Conservation (phyloP, 2,888 invertebrate genomes). For the Leptinotarsa tumamoca region DNA sequence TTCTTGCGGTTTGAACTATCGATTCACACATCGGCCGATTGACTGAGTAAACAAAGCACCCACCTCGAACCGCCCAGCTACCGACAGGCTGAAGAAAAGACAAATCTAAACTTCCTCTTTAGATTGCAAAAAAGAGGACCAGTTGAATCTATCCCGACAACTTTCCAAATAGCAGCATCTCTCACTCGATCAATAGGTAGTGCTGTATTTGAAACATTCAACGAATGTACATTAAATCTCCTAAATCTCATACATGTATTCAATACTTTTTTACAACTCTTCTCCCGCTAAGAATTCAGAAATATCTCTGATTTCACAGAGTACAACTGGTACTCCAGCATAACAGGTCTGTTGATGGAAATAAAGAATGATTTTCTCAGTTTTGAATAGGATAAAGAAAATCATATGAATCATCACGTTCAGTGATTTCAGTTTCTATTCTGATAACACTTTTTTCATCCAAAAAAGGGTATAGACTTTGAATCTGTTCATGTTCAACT, state of each 20-base stretch:
- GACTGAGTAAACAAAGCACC: too few species aligned
- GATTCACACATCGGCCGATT: too few species aligned
- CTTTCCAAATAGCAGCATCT: not conserved
- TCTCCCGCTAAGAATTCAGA: not conserved
- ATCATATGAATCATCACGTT: not conserved
- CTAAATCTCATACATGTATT: not conserved
- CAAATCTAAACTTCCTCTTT: not conserved
- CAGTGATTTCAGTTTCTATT: not conserved
- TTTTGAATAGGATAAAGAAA: not conserved
- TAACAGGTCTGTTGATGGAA: too few species aligned
- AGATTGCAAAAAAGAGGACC: not conserved
- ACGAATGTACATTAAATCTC: not conserved
- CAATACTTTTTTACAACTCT: not conserved
- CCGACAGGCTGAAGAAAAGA: not conserved
- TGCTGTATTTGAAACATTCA: not conserved
- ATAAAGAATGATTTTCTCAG: too few species aligned
- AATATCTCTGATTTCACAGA: not conserved
- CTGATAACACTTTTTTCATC: not conserved
- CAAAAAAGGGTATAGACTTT: not conserved
- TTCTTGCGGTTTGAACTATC: too few species aligned
- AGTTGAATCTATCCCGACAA: slow-evolving; percentile 5
- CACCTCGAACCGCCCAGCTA: too few species aligned
- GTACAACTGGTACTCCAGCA: too few species aligned
- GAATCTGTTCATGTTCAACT: not conserved
- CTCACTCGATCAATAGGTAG: not conserved